Evolutionary conservation across 1,140 invertebrate species (phyloP), one percentile per base, ranked within the genome.

Genomic region (Drosophila suzukii): DNA sequence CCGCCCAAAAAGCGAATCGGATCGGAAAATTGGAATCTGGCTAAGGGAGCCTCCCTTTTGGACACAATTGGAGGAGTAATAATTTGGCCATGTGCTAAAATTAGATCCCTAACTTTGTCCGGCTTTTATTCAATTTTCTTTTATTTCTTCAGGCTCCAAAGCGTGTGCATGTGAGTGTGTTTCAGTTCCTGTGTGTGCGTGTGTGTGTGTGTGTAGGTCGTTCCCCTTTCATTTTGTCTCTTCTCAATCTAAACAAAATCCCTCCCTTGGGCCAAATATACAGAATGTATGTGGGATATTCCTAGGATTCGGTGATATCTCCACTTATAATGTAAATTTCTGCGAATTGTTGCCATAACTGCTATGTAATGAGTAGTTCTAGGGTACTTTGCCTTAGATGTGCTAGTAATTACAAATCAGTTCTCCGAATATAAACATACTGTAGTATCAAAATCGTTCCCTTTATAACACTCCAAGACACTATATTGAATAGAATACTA

Each of bases 41-140:
- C 54, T 34, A 34, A 34, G 32, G 7, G 32, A 8, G 7, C 8
- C 54, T 41, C 58, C 53, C 54, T n/a, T 39, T 39, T 38, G 13
- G 59, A 17, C 27, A 47, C 44, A 47, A 67, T 36, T 36, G 36
- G 17, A 15, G 50, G 41, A 61, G 39, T 46, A 47, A 60, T 71
- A 41, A 30, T 54, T 61, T 55, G 17, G 44, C 59, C 39, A 27
- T 32, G 51, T 17, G 49, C 47, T 53, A 73, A 71, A 73, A 54
- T 53, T 73, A 71, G 56, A 62, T 43, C 49, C 39, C 60, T 38
- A 27, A 43, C 71, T 73, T 61, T 49, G 57, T 30, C 60, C 60
- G 60, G 65, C 63, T 68, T 75, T 34, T 51, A 50, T 75, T 50
- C 53, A 36, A 36, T 54, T 74, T 67, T 49, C 27, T 49, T 27